Percentiles rank a stretch among this genome's conserved stretches.
Conservation (phyloP, 1,140 invertebrate species). For the Drosophila sechellia region DNA sequence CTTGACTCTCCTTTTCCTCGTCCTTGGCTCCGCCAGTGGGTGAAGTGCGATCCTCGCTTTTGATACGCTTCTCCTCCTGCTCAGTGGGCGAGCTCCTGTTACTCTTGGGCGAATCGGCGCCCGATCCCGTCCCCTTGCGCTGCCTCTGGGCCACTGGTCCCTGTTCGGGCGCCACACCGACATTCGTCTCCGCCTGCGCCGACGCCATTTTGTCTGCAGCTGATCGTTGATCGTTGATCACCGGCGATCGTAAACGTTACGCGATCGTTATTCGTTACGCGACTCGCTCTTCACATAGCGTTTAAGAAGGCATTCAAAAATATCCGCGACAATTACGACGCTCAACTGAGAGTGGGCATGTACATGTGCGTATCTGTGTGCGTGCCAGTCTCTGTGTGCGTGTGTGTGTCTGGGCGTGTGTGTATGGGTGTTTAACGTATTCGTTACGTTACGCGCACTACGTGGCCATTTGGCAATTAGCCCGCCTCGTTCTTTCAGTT, state of each 20-base stretch:
- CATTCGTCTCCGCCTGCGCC: slow-evolving; percentile 45
- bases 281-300: slow-evolving; percentile 29
- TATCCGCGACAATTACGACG: slow-evolving; percentile 38
- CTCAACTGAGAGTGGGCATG: slow-evolving; percentile 40
- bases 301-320: neutral
- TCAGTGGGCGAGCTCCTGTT: slow-evolving; percentile 24
- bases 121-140: slow-evolving; percentile 35
- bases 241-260: slow-evolving; percentile 8
- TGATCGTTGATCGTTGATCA: slow-evolving; percentile 29
- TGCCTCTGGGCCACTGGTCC: slow-evolving; percentile 60
- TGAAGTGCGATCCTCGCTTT: slow-evolving; percentile 30
- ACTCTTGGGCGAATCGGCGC: slow-evolving; percentile 13
- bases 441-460: slow-evolving; percentile 69
- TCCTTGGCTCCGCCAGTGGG: neutral
- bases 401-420: slow-evolving; percentile 7
- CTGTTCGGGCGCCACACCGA: slow-evolving; percentile 46
- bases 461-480: slow-evolving; percentile 53
- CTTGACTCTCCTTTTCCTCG: slow-evolving; percentile 16
- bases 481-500: slow-evolving; percentile 35
- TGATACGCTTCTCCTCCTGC: slow-evolving; percentile 18
- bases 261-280: slow-evolving; percentile 19
- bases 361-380: slow-evolving; percentile 34
- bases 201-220: slow-evolving; percentile 42
- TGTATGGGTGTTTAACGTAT: slow-evolving; percentile 27
- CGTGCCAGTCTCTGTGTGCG: slow-evolving; percentile 7